Evolutionary conservation across 2,888 invertebrate species (phyloP), one percentile per base, ranked within the genome.

Genomic region (Spialia ferax): DNA sequence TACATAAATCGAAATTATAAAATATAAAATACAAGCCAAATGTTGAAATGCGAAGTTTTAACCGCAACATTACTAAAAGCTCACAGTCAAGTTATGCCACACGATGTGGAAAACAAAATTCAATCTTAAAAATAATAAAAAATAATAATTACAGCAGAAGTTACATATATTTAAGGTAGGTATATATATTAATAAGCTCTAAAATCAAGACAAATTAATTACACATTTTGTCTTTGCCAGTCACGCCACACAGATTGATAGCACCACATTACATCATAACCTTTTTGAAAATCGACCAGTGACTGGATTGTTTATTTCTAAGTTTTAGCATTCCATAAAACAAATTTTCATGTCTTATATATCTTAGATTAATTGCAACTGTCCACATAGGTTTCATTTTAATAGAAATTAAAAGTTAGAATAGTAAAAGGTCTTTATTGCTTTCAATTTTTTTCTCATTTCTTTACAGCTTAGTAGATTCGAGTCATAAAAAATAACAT

Each of bases 151-250:
- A 92, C 90, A 91, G 88, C 89, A 80, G 87, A 87, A 15, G 85
- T 87, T 89, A 87, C 83, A 84, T 85, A 87, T 83, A 84, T 85
- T 48, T 86, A 38, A 26, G 26, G 26, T 87, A 79, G 82, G 81
- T 85, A 87, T 89, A 89, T 90, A 90, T 89, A 92, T 92, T 93
- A 92, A 87, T 91, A 92, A 93, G 93, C 93, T 93, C 93, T 93
- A 93, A 89, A 91, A 91, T 86, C 84, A 88, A 87, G 89, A 90
- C 87, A 87, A 90, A 91, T 84, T 81, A 91, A 89, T 88, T 86
- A 88, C 81, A 87, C 80, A 85, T 88, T 89, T 84, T 84, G 84
- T 88, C 85, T 78, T 77, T 73, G 78, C 82, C 91, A 88, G 88
- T 87, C 91, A 89, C 87, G 84, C 84, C 77, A 78, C 82, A 82